phyloP scores from a whole-genome alignment of 2,797 vertebrate genomes.

The Serranus cabrilla region DNA sequence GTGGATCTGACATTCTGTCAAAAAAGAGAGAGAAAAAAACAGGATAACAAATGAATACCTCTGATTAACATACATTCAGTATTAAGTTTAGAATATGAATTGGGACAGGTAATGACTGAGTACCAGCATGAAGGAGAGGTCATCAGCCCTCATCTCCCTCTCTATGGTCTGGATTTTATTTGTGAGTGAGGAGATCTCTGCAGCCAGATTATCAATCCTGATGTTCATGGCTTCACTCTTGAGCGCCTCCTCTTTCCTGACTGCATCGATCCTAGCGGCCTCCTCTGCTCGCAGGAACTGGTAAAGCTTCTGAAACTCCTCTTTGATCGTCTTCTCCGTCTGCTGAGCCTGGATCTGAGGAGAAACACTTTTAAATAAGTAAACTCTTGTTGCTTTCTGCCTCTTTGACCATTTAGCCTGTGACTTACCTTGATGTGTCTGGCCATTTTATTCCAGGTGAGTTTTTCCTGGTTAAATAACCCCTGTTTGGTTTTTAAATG shows the following conservation, averaged over 20 bases:
- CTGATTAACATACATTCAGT: background rate
- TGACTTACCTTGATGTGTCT: conserved; percentile 38
- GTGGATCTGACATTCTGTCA: conserved; percentile 40
- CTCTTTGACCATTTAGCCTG: rapidly evolving
- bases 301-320: conserved; percentile 53
- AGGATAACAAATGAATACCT: background rate
- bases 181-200: conserved; percentile 30
- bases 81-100: background rate
- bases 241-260: conserved; percentile 24
- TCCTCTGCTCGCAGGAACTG: conserved; percentile 57
- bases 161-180: conserved; percentile 14
- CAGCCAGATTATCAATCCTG: conserved; percentile 10
- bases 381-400: rapidly evolving
- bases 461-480: background rate
- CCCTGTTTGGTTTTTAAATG: conserved; percentile 25
- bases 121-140: conserved; percentile 56
- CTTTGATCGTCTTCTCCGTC: conserved; percentile 44
- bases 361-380: background rate
- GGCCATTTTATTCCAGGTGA: conserved; percentile 4
- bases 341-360: conserved; percentile 54
- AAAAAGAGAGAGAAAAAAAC: background rate
- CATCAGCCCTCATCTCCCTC: background rate
- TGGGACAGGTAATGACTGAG: background rate
- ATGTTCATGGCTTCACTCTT: conserved; percentile 38
- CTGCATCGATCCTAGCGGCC: conserved; percentile 28